Base-by-base conservation (phyloP, 2,888 invertebrate genomes). In the Caenorhabditis sp. region DNA sequence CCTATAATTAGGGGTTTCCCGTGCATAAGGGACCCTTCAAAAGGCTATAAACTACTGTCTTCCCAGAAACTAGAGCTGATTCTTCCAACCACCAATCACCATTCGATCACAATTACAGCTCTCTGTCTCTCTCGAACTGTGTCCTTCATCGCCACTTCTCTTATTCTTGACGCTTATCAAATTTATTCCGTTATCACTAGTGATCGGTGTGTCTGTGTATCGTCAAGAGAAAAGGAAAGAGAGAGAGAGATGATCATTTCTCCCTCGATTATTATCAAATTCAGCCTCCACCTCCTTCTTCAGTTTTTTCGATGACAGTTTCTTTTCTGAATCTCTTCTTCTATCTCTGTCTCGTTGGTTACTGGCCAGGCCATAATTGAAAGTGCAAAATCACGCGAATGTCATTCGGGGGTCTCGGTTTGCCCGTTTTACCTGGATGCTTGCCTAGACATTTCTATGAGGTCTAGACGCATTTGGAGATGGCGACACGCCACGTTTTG, bases 321-420 rank as follows among this genome's bases (percentile, higher is more conserved):
- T 74, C 54, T 74, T 19, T 51, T 28, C 26, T 47, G 19, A 31
- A 8, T 61, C 61, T 51, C 44, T 54, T 38, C 38, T 38, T 38
- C 38, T 38, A n/a, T 12, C 31, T 31, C 31, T 31, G 31, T 31
- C 31, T 31, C n/a, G n/a, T n/a, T 35, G 8, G 31, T 4, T 8
- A 35, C 31, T 35, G 31, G 31, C 31, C 31, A 35, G n/a, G 5
- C 31, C 8, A 4, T 8, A 74, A 66, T 66, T 66, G 58, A 75
- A 75, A 75, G 75, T 66, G 75, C 75, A 75, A 66, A 22, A 47
- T 66, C 74, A 64, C 63, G 26, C 26, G 51, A 73, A 41, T 73
- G 63, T 51, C 73, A 73, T 61, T 73, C 61, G 72, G 8, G 31
- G 31, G 4, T 6, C 31, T 35, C 31, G 4, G 8, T 35, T 6